These are phyloP conservation scores for Plestiodon gilberti DNA, from an alignment of 2,113 vertebrate species.

Conservation along the genomic window DNA sequence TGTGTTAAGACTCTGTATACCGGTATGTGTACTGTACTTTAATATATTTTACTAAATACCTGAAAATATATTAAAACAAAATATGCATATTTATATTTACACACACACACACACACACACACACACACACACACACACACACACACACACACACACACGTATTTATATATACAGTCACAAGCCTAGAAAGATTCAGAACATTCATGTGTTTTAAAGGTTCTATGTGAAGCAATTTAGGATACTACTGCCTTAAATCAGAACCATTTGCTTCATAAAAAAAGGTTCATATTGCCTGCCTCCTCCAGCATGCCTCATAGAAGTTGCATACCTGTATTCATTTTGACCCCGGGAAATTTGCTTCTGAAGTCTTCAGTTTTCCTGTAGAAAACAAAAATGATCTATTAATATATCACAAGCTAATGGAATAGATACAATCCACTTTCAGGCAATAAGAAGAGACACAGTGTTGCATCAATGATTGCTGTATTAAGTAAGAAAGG, in stretches of 20 bases:
- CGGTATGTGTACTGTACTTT: neutral
- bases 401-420: slow-evolving; percentile 70
- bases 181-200: neutral
- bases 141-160: slow-evolving; percentile 15
- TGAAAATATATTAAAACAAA: slow-evolving; percentile 38
- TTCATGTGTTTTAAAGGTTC: neutral
- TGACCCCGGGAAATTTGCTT: slow-evolving; percentile 75
- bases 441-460: too few species aligned
- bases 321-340: slow-evolving; percentile 85
- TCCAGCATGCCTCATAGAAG: slow-evolving; percentile 34
- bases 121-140: slow-evolving; percentile 32
- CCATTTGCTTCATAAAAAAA: neutral
- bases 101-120: slow-evolving; percentile 19
- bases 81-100: slow-evolving; percentile 4
- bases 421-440: neutral
- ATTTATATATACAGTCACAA: slow-evolving; percentile 8
- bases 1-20: neutral
- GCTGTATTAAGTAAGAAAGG: slow-evolving; percentile 60
- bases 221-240: neutral
- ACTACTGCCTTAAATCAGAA: slow-evolving; percentile 1
- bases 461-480: slow-evolving; percentile 42
- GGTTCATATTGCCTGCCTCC: neutral
- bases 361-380: slow-evolving; percentile 81
- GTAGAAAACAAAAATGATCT: slow-evolving; percentile 61
- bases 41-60: slow-evolving; percentile 33